These are phyloP conservation scores for Eptesicus fuscus DNA, from an alignment of 2,113 vertebrate species.

Conservation along the genomic window DNA sequence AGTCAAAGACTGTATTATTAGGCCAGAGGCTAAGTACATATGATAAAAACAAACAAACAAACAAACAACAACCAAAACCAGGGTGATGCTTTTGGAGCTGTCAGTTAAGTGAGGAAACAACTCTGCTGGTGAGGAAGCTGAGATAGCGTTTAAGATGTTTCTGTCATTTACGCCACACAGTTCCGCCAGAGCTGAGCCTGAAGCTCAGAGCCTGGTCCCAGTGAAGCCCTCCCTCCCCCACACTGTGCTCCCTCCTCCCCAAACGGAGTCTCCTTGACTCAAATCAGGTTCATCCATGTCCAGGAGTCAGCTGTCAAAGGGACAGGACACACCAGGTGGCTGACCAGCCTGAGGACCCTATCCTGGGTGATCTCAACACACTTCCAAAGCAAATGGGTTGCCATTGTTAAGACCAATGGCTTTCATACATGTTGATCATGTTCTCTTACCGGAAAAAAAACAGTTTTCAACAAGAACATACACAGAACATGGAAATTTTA, in stretches of 20 bases:
- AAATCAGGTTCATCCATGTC: not conserved
- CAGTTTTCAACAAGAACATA: not conserved
- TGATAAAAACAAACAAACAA: not conserved
- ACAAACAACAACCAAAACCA: not conserved
- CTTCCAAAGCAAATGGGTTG: not conserved
- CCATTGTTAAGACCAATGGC: not conserved
- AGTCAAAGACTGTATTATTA: not conserved
- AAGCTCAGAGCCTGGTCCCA: rapidly evolving
- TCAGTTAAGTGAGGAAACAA: not conserved
- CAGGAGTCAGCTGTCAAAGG: not conserved
- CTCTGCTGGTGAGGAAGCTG: not conserved
- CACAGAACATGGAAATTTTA: not conserved
- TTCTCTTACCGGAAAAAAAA: not conserved
- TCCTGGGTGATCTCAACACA: not conserved
- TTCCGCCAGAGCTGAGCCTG: not conserved
- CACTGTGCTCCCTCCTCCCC: not conserved
- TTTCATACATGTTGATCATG: not conserved
- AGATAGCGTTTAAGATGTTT: not conserved
- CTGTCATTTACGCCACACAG: rapidly evolving
- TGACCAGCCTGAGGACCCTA: not conserved
- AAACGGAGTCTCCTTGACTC: not conserved
- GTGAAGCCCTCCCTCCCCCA: not conserved
- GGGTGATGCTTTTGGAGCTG: not conserved
- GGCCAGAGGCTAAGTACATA: not conserved
- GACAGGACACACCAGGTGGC: rapidly evolving